Conservation (phyloP, 2,797 vertebrate genomes). For the Denticeps clupeoides region DNA sequence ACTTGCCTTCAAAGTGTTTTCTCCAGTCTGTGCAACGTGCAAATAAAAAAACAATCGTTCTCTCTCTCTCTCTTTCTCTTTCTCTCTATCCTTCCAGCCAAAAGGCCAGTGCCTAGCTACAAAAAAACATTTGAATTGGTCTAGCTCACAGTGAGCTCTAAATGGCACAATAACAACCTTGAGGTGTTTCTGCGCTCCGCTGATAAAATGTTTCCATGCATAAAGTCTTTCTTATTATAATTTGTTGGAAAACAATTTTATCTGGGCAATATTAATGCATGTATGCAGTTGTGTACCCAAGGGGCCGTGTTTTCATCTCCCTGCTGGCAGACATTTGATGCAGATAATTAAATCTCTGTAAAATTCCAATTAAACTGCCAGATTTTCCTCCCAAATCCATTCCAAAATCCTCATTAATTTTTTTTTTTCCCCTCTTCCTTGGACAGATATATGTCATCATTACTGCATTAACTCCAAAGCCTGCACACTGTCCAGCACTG, state of each 20-base stretch:
- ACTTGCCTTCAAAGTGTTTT: no score
- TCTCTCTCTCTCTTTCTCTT: conserved; percentile 4
- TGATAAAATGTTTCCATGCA: conserved; percentile 41
- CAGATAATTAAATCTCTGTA: conserved; percentile 54
- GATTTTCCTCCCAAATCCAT: conserved; percentile 14
- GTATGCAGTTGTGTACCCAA: conserved; percentile 39
- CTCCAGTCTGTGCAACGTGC: no score
- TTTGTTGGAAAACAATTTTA: conserved; percentile 43
- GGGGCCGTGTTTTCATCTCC: conserved; percentile 47
- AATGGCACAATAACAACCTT: conserved; percentile 39
- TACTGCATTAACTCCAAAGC: conserved; percentile 93
- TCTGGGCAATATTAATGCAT: conserved; percentile 45
- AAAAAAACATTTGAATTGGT: conserved; percentile 33
- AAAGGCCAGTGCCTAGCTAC: conserved; percentile 31
- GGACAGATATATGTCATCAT: conserved; percentile 76
- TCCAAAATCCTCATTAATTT: conserved; percentile 33
- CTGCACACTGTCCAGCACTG: conserved; percentile 78
- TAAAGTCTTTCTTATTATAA: conserved; percentile 42
- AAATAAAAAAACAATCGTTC: background rate
- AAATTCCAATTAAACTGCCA: conserved; percentile 45
- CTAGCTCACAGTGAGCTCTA: conserved; percentile 40
- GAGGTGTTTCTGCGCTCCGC: conserved; percentile 41
- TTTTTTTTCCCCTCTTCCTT: conserved; percentile 1
- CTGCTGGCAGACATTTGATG: conserved; percentile 53
- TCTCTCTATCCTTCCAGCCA: no score